Evolutionary conservation across 1,140 invertebrate species (phyloP).

Genomic region (Myzus persicae): DNA sequence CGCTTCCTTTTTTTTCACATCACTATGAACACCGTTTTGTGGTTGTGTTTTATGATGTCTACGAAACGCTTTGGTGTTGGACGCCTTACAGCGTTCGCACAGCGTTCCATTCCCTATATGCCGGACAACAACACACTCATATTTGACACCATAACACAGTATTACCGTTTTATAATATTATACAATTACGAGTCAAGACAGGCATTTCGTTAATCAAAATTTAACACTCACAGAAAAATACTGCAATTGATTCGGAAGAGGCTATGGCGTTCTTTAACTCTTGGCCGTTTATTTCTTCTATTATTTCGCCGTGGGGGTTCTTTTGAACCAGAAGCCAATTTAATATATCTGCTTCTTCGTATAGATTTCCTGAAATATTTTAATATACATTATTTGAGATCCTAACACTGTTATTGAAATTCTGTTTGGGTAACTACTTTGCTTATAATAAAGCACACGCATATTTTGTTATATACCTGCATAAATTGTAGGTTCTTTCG

Average conservation of each 20-base stretch:
- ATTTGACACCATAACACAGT: slow-evolving; percentile 43
- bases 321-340: slow-evolving; percentile 91
- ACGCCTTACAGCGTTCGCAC: slow-evolving; percentile 57
- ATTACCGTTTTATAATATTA: slow-evolving; percentile 35
- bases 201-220: slow-evolving; percentile 1
- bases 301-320: slow-evolving; percentile 87
- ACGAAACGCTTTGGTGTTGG: slow-evolving; percentile 48
- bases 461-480: slow-evolving; percentile 71
- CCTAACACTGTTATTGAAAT: neutral
- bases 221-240: slow-evolving; percentile 87
- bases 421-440: neutral
- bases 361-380: slow-evolving; percentile 76
- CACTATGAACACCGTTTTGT: neutral
- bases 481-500: slow-evolving; percentile 92
- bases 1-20: slow-evolving; percentile 25
- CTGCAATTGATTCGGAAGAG: slow-evolving; percentile 82
- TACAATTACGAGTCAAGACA: slow-evolving; percentile 34
- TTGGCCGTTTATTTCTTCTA: slow-evolving; percentile 87
- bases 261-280: slow-evolving; percentile 81
- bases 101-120: slow-evolving; percentile 52
- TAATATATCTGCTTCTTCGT: slow-evolving; percentile 86
- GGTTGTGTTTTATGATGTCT: slow-evolving; percentile 50
- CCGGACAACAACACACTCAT: slow-evolving; percentile 47
- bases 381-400: neutral
- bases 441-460: neutral